A percentile compares a stretch with the other conserved stretches of the same genome.
These are phyloP conservation scores for Pycnomerus fuliginosus DNA, from an alignment of 2,888 invertebrate genomes.

Conservation along the genomic window DNA sequence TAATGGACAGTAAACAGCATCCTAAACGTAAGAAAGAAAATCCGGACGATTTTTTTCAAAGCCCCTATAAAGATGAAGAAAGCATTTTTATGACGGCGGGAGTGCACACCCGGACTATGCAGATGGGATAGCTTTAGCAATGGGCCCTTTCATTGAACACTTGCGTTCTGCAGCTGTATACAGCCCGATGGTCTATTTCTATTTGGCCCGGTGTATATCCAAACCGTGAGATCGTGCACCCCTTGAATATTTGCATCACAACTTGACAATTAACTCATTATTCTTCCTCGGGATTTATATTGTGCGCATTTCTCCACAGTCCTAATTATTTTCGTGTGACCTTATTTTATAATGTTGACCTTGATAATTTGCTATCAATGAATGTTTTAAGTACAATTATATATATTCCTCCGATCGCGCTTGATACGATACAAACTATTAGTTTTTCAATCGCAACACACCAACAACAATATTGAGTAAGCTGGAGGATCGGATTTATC, in stretches of 20 bases:
- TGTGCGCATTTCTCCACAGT: conserved; percentile 12
- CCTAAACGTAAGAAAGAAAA: conserved; percentile 6
- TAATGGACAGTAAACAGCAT: conserved; percentile 8
- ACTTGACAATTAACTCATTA: too few species aligned
- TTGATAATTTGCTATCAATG: conserved; percentile 17
- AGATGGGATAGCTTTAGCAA: conserved; percentile 26
- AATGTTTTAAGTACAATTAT: conserved; percentile 7
- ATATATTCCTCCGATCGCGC: too few species aligned
- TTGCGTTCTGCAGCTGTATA: conserved; percentile 45
- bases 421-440: too few species aligned
- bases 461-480: too few species aligned
- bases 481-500: too few species aligned
- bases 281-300: conserved; percentile 2
- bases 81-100: conserved; percentile 19
- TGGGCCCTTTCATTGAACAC: conserved; percentile 43
- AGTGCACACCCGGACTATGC: conserved; percentile 25
- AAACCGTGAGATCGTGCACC: conserved; percentile 23
- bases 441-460: too few species aligned
- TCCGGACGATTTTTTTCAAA: conserved; percentile 8
- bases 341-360: conserved; percentile 21
- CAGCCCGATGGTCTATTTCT: conserved; percentile 39
- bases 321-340: conserved; percentile 8
- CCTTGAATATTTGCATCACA: conserved; percentile 4
- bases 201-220: conserved; percentile 31
- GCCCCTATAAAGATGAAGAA: conserved; percentile 18